Evolutionary conservation across 2,113 vertebrate genomes (phyloP).

Genomic region (Thalassarche chlororhynchos): DNA sequence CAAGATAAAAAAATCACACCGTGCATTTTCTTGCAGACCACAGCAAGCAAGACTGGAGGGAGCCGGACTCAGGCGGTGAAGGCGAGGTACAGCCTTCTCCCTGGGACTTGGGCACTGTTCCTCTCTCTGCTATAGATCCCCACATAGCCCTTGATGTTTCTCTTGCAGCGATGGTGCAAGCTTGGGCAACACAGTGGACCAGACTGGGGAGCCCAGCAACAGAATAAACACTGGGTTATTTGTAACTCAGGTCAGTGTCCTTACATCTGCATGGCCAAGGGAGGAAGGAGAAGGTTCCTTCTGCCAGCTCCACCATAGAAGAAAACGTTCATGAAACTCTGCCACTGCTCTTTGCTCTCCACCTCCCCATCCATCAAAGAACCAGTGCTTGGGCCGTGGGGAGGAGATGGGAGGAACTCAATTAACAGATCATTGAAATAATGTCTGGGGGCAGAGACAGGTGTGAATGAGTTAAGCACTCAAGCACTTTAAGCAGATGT

Average conservation of each 20-base stretch:
- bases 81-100: background rate
- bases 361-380: background rate
- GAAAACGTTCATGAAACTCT: background rate
- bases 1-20: background rate
- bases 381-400: background rate
- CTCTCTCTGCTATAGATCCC: background rate
- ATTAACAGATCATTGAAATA: background rate
- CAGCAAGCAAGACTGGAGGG: background rate
- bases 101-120: background rate
- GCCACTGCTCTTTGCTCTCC: background rate
- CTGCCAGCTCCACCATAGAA: background rate
- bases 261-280: background rate
- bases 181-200: background rate
- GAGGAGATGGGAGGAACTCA: background rate
- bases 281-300: background rate
- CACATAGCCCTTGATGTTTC: background rate
- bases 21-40: background rate
- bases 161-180: background rate
- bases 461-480: background rate
- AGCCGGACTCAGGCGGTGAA: background rate
- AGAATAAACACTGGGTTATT: background rate
- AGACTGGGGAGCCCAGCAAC: background rate
- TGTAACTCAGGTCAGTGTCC: background rate
- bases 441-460: background rate
- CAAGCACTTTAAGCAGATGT: background rate